These are phyloP conservation scores for Petrocephalus microphthalmus DNA, from an alignment of 2,113 vertebrate genomes.

Conservation along the genomic window DNA sequence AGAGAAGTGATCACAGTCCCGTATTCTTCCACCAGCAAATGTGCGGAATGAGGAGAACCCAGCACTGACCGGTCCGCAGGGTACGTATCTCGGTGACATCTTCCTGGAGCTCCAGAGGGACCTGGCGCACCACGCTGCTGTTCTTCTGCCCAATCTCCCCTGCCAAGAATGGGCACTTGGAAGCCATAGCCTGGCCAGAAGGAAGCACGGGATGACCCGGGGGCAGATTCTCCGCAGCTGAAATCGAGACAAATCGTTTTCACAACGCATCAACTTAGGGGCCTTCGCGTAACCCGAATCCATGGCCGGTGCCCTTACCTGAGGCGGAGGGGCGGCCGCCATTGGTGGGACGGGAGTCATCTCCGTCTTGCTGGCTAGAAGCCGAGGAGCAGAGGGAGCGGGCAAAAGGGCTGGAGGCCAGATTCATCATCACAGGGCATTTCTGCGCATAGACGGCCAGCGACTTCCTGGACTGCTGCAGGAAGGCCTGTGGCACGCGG, in stretches of 20 bases:
- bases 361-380: slow-evolving; percentile 62
- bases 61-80: slow-evolving; percentile 68
- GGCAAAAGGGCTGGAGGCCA: slow-evolving; percentile 64
- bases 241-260: not conserved
- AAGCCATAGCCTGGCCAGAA: slow-evolving; percentile 57
- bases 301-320: not conserved
- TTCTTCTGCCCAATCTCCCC: slow-evolving; percentile 83
- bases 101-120: slow-evolving; percentile 83
- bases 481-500: slow-evolving; percentile 79
- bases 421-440: slow-evolving; percentile 93
- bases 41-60: not conserved
- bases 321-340: slow-evolving; percentile 52
- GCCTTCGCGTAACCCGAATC: not conserved
- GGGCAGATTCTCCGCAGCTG: slow-evolving; percentile 54
- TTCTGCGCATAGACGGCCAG: slow-evolving; percentile 80
- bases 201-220: slow-evolving; percentile 55
- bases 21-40: not conserved
- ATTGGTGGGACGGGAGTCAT: slow-evolving; percentile 48
- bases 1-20: not conserved
- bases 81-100: slow-evolving; percentile 83
- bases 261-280: not conserved
- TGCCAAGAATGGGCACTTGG: slow-evolving; percentile 89
- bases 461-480: slow-evolving; percentile 84
- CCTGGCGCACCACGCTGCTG: slow-evolving; percentile 81
- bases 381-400: slow-evolving; percentile 71